phyloP scores from a whole-genome alignment of 2,113 vertebrate species.

The Dasyornis broadbenti region DNA sequence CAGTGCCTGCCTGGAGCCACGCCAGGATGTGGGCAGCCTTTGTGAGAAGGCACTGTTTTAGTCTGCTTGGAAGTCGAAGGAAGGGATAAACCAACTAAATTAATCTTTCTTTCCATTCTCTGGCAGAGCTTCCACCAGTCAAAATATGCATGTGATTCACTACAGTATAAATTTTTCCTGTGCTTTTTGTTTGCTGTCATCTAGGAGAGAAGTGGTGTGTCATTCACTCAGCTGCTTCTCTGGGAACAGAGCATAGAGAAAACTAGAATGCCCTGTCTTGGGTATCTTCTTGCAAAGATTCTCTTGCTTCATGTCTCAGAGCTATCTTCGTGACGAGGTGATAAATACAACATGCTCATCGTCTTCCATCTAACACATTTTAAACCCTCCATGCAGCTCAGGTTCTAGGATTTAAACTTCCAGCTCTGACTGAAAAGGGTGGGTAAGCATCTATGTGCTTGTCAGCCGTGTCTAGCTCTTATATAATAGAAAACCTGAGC shows the following conservation, averaged over 20 bases:
- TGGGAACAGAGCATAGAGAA: background rate
- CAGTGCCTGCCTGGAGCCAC: slow-evolving; percentile 51
- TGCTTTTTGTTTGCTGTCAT: slow-evolving; percentile 38
- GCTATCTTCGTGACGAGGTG: background rate
- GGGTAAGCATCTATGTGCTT: background rate
- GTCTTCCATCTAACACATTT: background rate
- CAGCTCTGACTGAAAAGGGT: background rate
- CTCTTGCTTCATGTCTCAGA: background rate
- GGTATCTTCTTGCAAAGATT: background rate
- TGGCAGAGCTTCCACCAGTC: slow-evolving; percentile 47
- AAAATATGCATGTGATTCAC: slow-evolving; percentile 63
- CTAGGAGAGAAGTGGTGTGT: background rate
- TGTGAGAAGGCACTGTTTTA: slow-evolving; percentile 60
- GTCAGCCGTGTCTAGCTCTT: background rate
- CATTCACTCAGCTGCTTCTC: background rate
- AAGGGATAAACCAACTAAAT: slow-evolving; percentile 64
- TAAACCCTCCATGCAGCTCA: background rate
- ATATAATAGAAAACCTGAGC: background rate
- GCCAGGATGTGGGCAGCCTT: slow-evolving; percentile 62
- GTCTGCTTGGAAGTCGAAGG: slow-evolving; percentile 47
- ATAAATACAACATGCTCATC: background rate
- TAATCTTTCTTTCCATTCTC: slow-evolving; percentile 64
- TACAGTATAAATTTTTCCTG: slow-evolving; percentile 26
- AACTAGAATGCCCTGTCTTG: background rate
- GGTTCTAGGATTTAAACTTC: background rate